Evolutionary conservation across 2,888 invertebrate genomes (phyloP).

Genomic region (Ctenicera cuprea): DNA sequence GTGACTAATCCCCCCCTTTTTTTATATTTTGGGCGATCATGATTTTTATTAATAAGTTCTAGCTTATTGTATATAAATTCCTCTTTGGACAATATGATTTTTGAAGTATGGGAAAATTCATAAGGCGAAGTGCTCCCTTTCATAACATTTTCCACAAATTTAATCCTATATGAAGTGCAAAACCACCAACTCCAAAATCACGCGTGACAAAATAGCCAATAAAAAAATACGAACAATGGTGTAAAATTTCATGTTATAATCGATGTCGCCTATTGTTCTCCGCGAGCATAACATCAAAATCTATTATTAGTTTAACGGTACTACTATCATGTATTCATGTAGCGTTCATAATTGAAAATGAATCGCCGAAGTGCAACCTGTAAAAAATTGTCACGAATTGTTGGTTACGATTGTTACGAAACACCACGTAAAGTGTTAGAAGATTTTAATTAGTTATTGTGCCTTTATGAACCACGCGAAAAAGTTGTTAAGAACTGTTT

Average conservation of each 20-base stretch:
- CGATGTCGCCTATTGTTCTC: conserved; percentile 19
- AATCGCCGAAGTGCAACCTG: not conserved
- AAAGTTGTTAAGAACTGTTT: conserved; percentile 17
- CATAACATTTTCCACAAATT: too few species aligned
- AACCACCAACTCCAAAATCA: conserved; percentile 5
- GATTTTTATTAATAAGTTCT: too few species aligned
- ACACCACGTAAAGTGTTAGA: not conserved
- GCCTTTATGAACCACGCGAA: conserved; percentile 7
- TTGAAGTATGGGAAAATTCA: too few species aligned
- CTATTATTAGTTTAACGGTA: conserved; percentile 30
- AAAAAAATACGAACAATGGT: conserved; percentile 21
- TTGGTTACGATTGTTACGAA: not conserved
- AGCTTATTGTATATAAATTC: too few species aligned
- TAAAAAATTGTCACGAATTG: conserved; percentile 20
- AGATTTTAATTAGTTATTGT: conserved; percentile 4
- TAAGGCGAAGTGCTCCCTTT: too few species aligned
- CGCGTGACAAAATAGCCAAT: conserved; percentile 11
- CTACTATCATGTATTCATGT: not conserved
- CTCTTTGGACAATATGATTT: too few species aligned
- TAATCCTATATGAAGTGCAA: not conserved
- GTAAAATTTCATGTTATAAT: conserved; percentile 18
- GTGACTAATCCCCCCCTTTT: too few species aligned
- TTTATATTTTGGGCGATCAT: too few species aligned
- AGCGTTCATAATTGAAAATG: conserved; percentile 20
- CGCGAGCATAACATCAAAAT: conserved; percentile 1